Base-by-base conservation (phyloP, 2,888 invertebrate species). In the Ametastegia equiseti region DNA sequence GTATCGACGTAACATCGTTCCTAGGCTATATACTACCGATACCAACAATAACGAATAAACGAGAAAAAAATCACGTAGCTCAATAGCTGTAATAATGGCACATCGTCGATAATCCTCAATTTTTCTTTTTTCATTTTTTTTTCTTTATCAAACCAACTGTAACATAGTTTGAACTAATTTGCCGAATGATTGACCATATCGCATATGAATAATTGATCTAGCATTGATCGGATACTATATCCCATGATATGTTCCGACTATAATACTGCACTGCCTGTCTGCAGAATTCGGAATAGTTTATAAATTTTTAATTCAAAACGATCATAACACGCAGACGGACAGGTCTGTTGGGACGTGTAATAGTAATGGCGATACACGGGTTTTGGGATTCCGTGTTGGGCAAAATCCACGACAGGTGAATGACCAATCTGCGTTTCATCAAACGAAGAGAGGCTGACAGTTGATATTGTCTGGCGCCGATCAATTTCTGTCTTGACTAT, bases 371-470 rank as follows among this genome's bases (percentile, higher is more conserved):
- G n/a, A 19, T 33, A 75, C 75, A 75, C 50, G 54, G 23, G 30
- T 75, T 75, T 36, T 19, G n/a, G 11, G 54, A 5, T 54, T 19
- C 36, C 75, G 23, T 54, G 50, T 75, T 54, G 13, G 45, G 75
- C 33, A n/a, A n/a, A 36, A 54, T 75, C 75, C 54, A 36, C 36
- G 75, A 54, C 75, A 75, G 75, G 75, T 75, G 75, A 75, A 54
- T 33, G 50, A 36, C 75, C 50, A 75, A 75, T 50, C 75, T 54
- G 27, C 54, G 75, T 75, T 75, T 19, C 23, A 75, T 54, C 27
- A 50, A 36, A 11, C 54, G 30, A 36, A n/a, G n/a, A n/a, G n/a
- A n/a, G 15, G 15, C 75, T 47, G 75, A 75, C 75, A 50, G 75
- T 75, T 54, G 54, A 75, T 75, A 54, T 75, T 54, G 11, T n/a